A percentile compares a stretch with the other conserved stretches of the same genome.
These are phyloP conservation scores for Gari tellinella DNA, from an alignment of 2,888 invertebrate genomes.

Conservation along the genomic window DNA sequence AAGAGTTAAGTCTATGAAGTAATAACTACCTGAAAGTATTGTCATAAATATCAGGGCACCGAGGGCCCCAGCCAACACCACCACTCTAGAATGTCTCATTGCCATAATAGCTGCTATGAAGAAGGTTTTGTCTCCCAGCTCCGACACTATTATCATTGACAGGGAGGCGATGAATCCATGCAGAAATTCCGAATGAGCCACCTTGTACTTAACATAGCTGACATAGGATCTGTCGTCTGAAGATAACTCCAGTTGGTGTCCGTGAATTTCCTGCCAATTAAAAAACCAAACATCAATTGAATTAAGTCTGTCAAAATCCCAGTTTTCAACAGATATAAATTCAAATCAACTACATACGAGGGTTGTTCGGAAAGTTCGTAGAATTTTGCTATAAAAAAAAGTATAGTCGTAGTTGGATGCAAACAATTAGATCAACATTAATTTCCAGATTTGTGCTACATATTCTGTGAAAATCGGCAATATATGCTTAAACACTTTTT, in stretches of 20 bases:
- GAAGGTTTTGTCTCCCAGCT: conserved; percentile 99
- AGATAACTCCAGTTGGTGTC: conserved; percentile 48
- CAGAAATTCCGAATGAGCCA: conserved; percentile 88
- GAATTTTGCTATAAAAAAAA: no score
- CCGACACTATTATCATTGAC: conserved; percentile 98
- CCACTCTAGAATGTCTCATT: conserved; percentile 96
- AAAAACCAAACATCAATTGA: no score
- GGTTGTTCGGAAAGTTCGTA: no score
- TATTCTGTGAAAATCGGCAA: no score
- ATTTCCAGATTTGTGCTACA: no score
- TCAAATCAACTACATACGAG: no score
- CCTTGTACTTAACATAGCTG: conserved; percentile 61
- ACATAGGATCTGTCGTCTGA: conserved; percentile 64
- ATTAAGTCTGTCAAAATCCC: no score
- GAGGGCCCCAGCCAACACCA: conserved; percentile 97
- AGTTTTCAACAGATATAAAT: no score
- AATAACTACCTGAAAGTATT: conserved; percentile 90
- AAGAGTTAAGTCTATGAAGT: no score
- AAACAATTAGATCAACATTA: no score
- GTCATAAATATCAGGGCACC: conserved; percentile 97
- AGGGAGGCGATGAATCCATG: conserved; percentile 97
- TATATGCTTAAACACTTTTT: no score
- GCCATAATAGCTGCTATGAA: conserved; percentile 99
- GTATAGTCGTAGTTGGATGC: no score
- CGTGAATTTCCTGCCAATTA: conserved; percentile 55